Evolutionary conservation across 1,140 invertebrate species (phyloP), one percentile per base, ranked within the genome.

Genomic region (Bombus huntii): DNA sequence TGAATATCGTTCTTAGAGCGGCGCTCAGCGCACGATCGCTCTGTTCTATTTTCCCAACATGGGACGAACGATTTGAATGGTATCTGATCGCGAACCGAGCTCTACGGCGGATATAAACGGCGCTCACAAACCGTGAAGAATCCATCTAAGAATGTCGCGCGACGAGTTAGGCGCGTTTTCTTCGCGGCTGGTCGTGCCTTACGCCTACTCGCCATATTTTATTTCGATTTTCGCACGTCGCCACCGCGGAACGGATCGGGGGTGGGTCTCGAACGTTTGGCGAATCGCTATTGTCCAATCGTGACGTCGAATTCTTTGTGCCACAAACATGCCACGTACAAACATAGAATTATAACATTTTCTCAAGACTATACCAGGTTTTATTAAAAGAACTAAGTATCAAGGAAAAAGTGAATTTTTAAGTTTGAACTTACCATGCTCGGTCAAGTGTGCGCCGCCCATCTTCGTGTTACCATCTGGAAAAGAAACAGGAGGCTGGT

Each of bases 371-470:
- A 22, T 53, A 53, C 18, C 47, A 53, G 18, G 18, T 53, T 53
- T 22, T 53, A 22, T 53, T 6, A 22, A 53, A 0, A 22, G 18
- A 22, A 53, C 6, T 22, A 53, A 8, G 18, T 53, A 22, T 53
- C 6, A 62, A 13, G 5, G 3, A 10, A 37, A 68, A 37, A 68
- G 22, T 68, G 70, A 73, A 47, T 71, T 84, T 70, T 70, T 70
- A 44, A 12, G 8, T 71, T 8, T n/a, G 22, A 66, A 92, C 95
- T 94, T 91, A 96, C 96, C 96, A 95, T 96, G 95, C 86, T 96
- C 96, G 74, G 95, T 95, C 39, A 96, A 91, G 88, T 96, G 95
- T 34, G 95, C 94, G 44, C 95, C 95, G 78, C 95, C 95, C 91
- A 95, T 94, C 75, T 95, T 95, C 44, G 94, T 93, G 87, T 93